These are phyloP conservation scores for Chlorodrepanis virens DNA, from an alignment of 2,113 vertebrate species.

Conservation along the genomic window DNA sequence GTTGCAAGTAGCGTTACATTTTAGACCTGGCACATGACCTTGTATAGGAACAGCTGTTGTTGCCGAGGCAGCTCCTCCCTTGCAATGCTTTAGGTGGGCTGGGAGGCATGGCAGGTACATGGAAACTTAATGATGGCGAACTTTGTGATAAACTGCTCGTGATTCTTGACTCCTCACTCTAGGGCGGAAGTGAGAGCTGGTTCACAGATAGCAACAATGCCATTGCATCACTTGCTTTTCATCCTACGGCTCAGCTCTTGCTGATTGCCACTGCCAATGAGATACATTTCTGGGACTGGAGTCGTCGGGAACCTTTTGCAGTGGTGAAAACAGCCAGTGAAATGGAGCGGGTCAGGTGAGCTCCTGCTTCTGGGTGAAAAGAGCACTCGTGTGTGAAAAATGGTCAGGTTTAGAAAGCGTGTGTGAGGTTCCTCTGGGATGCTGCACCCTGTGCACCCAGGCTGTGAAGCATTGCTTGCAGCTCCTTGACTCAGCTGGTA, in stretches of 20 bases:
- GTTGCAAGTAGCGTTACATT: background rate
- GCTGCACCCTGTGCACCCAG: background rate
- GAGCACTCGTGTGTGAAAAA: background rate
- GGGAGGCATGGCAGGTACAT: background rate
- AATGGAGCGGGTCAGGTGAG: conserved; percentile 93
- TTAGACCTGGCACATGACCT: background rate
- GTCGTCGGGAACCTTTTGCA: conserved; percentile 94
- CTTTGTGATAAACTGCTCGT: background rate
- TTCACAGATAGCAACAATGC: conserved; percentile 98
- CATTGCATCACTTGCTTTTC: conserved; percentile 97
- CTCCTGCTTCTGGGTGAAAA: background rate
- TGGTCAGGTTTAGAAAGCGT: background rate
- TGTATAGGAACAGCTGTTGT: background rate
- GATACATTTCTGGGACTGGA: conserved; percentile 99
- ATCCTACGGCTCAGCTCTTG: conserved; percentile 96
- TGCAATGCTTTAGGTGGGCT: background rate
- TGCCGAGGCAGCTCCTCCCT: background rate
- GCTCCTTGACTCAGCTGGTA: background rate
- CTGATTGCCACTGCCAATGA: conserved; percentile 97
- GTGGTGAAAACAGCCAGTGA: conserved; percentile 97
- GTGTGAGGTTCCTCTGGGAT: background rate
- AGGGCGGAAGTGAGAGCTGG: conserved; percentile 99
- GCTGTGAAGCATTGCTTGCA: background rate
- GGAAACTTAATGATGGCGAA: background rate
- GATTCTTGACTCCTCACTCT: conserved; percentile 46